Conservation (phyloP, 1,140 invertebrate genomes). For the Battus philenor region DNA sequence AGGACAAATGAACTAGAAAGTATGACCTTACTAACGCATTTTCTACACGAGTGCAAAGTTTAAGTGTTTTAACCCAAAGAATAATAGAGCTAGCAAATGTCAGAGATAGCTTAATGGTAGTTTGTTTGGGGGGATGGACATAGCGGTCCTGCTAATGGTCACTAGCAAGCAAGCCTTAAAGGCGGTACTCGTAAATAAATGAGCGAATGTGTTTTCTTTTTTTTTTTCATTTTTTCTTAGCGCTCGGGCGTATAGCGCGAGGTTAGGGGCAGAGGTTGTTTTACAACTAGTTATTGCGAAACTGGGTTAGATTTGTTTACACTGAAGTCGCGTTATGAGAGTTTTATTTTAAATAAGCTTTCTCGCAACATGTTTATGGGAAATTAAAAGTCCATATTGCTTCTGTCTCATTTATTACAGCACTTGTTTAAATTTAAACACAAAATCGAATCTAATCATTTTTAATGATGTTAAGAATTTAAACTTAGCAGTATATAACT, state of each 20-base stretch:
- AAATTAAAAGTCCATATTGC: constrained; percentile 1
- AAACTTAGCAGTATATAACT: too few species aligned
- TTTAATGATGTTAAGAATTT: too few species aligned
- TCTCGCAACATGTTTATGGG: constrained; percentile 6
- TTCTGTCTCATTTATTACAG: constrained; percentile 1
- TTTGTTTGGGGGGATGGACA: constrained; percentile 26
- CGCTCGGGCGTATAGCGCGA: constrained; percentile 22
- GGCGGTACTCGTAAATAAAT: constrained; percentile 61
- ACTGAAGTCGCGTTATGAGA: constrained; percentile 15
- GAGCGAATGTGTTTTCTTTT: constrained; percentile 56
- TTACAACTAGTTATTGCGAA: constrained; percentile 33
- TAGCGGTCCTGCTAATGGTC: constrained; percentile 54
- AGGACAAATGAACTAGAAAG: constrained; percentile 13
- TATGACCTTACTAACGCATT: constrained; percentile 22
- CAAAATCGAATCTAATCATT: too few species aligned
- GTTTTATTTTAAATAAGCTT: constrained; percentile 18
- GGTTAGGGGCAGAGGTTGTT: constrained; percentile 28
- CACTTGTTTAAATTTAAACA: not conserved
- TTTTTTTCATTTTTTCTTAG: constrained; percentile 30
- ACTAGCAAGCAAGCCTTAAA: constrained; percentile 44
- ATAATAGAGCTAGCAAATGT: constrained; percentile 34
- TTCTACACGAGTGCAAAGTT: constrained; percentile 30
- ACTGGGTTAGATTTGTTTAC: constrained; percentile 39
- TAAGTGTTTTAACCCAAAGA: constrained; percentile 45
- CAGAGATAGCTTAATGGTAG: constrained; percentile 31